Conservation (phyloP, 2,113 vertebrate species). For the Heptranchias perlo region DNA sequence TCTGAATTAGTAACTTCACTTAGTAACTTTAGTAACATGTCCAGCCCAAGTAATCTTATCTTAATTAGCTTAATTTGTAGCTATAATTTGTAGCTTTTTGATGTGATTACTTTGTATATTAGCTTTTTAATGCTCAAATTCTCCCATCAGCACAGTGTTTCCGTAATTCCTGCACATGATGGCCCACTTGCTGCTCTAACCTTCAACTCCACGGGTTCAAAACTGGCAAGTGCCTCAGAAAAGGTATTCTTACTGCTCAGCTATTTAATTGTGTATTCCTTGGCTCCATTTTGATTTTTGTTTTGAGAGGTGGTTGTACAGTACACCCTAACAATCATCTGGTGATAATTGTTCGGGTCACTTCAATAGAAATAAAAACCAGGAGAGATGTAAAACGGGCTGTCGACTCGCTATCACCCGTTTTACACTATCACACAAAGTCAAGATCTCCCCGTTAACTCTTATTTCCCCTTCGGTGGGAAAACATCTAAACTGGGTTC, state of each 20-base stretch:
- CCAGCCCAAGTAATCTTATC: neutral
- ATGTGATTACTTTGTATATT: neutral
- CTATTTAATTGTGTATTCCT: neutral
- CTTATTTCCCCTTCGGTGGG: neutral
- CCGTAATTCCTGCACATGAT: conserved; percentile 79
- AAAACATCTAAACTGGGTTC: neutral
- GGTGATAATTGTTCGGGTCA: neutral
- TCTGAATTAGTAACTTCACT: neutral
- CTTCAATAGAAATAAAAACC: no score
- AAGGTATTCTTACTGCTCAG: conserved; percentile 57
- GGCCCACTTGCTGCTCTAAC: conserved; percentile 80
- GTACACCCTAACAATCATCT: no score
- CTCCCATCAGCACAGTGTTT: conserved; percentile 68
- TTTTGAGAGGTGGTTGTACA: neutral
- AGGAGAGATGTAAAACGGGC: no score
- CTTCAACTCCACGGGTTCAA: conserved; percentile 77
- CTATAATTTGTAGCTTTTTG: neutral
- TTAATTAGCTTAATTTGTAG: neutral
- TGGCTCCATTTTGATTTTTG: neutral
- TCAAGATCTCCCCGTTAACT: no score
- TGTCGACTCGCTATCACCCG: no score
- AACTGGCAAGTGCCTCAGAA: conserved; percentile 83
- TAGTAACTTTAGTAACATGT: neutral
- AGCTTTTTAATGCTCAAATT: neutral
- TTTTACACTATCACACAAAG: no score